Conservation (phyloP, 2,113 vertebrate species). For the Pavo muticus region DNA sequence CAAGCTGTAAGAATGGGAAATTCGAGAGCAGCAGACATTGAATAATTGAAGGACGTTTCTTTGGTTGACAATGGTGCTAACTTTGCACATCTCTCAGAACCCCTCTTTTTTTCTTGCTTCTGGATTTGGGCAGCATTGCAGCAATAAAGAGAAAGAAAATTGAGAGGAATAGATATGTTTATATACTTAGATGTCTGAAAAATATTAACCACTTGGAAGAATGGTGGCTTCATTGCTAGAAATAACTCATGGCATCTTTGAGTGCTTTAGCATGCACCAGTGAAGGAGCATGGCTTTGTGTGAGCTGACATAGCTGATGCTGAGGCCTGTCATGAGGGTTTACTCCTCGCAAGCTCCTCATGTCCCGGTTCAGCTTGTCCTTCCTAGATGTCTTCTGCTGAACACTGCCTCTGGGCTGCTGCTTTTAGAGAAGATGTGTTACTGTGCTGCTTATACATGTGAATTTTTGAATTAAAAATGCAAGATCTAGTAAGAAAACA, state of each 20-base stretch:
- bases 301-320: rapidly evolving
- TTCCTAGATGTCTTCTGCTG: not conserved
- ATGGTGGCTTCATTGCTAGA: not conserved
- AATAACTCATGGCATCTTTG: not conserved
- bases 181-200: not conserved
- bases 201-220: not conserved
- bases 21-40: conserved; percentile 32
- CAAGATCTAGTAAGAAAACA: not conserved
- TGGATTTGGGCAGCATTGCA: not conserved
- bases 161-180: not conserved
- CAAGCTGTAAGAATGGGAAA: conserved; percentile 62
- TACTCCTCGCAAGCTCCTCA: not conserved
- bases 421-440: not conserved
- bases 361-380: not conserved
- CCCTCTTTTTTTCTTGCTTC: not conserved
- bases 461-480: not conserved
- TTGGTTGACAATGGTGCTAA: conserved; percentile 45
- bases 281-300: not conserved
- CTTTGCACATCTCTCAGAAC: conserved; percentile 34
- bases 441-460: not conserved
- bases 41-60: conserved; percentile 75
- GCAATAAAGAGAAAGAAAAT: not conserved
- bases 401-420: not conserved
- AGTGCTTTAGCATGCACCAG: not conserved
- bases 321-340: not conserved